Evolutionary conservation across 2,888 invertebrate species (phyloP), one percentile per base, ranked within the genome.

Genomic region (Daptonema setosum): DNA sequence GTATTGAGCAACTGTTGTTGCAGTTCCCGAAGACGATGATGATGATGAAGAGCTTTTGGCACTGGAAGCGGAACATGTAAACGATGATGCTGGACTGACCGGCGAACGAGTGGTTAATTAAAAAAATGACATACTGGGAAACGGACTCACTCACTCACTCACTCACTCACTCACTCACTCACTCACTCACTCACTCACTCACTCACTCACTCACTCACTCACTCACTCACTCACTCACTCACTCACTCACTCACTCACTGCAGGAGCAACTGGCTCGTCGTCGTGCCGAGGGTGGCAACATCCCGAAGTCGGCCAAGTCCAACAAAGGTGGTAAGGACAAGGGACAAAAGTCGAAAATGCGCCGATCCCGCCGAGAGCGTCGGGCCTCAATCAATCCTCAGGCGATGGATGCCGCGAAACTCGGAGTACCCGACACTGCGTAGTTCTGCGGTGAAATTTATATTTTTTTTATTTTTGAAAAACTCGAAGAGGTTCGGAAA

Each of bases 41-140:
- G 61, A 62, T 29, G 64, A 64, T 28, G 66, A 67, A 54, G 71
- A 71, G 58, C 61, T 71, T 58, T 62, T 71, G 57, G 66, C 68
- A 14, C 62, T 68, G 30, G 65, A 71, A 52, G 66, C 70, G 29
- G 68, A 71, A 50, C 64, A 66, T 1, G 65, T 68, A 35, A 64
- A 63, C 28, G 67, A 67, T 52, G 66, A 65, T 29, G 61, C 65
- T n/a, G 64, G 64, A 20, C 55, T 66, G 50, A 64, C 65, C 1
- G 63, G 64, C n/a, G 59, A 64, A 28, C 52, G 52, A 52, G 28
- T 24, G 45, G 20, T 28, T 2, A 1, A n/a, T n/a, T n/a, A n/a
- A n/a, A n/a, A n/a, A n/a, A n/a, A n/a, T n/a, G n/a, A n/a, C n/a
- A n/a, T n/a, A n/a, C n/a, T n/a, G n/a, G n/a, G n/a, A n/a, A n/a